A percentile compares a stretch with the other conserved stretches of the same genome.
Evolutionary conservation across 2,888 invertebrate genomes (phyloP).

Genomic region (Lochmaea capreae): DNA sequence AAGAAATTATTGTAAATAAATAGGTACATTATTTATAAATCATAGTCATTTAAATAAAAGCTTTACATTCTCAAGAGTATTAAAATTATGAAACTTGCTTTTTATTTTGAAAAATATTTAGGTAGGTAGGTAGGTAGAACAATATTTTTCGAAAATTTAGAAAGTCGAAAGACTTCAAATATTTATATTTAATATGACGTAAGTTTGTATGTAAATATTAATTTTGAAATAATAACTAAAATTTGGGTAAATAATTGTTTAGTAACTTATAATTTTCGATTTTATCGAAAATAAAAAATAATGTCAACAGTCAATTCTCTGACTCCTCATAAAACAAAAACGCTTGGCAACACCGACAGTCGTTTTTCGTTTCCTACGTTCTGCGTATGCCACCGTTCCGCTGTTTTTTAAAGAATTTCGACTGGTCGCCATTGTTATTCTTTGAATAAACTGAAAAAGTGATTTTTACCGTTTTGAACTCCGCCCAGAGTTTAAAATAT

Average conservation of each 20-base stretch:
- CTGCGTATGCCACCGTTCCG: conserved; percentile 53
- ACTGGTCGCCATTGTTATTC: conserved; percentile 65
- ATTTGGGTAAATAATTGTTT: neutral
- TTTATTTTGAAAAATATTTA: too few species aligned
- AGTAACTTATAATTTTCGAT: neutral
- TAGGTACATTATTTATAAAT: too few species aligned
- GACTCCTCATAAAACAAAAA: neutral
- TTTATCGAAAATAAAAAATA: neutral
- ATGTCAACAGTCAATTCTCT: neutral
- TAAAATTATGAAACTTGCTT: too few species aligned
- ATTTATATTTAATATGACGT: too few species aligned
- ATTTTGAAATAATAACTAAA: too few species aligned
- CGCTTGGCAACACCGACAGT: conserved; percentile 27
- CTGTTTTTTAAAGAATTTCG: conserved; percentile 58
- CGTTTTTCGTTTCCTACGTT: conserved; percentile 31
- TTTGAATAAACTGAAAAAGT: conserved; percentile 57
- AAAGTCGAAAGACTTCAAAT: too few species aligned
- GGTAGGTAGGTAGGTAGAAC: too few species aligned
- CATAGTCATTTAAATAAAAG: too few species aligned
- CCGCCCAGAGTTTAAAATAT: conserved; percentile 17
- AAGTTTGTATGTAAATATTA: too few species aligned
- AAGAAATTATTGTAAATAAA: too few species aligned
- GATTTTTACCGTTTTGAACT: conserved; percentile 32
- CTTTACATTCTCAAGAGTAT: too few species aligned
- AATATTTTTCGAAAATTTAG: too few species aligned